Evolutionary conservation across 2,888 invertebrate species (phyloP).

Genomic region (Acronicta alni): DNA sequence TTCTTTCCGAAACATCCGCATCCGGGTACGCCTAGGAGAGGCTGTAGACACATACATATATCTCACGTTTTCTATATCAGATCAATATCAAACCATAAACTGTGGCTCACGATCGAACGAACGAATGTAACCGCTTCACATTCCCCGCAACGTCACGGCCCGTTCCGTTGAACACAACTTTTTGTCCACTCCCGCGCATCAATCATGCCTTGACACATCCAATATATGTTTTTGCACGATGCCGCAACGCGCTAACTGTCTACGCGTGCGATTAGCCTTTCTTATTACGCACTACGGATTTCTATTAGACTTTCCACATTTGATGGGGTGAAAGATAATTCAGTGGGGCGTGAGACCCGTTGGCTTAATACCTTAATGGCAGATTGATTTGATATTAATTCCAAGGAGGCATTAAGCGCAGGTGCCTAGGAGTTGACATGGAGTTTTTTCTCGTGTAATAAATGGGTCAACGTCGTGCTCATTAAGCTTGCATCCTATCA

Average conservation of each 20-base stretch:
- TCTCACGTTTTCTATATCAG: conserved; percentile 23
- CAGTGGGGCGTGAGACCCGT: conserved; percentile 84
- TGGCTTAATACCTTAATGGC: conserved; percentile 74
- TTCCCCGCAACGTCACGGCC: conserved; percentile 80
- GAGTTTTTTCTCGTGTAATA: conserved; percentile 66
- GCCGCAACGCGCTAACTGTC: conserved; percentile 73
- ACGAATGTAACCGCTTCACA: conserved; percentile 58
- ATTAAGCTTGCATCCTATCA: conserved; percentile 52
- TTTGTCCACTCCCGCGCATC: conserved; percentile 78
- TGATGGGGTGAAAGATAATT: conserved; percentile 88
- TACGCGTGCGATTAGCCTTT: conserved; percentile 82
- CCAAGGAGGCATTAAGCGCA: conserved; percentile 63
- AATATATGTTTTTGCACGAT: conserved; percentile 86
- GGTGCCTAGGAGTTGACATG: conserved; percentile 74
- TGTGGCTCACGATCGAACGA: conserved; percentile 45
- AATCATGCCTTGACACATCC: conserved; percentile 88
- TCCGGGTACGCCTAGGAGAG: neutral
- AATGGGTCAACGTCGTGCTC: conserved; percentile 59
- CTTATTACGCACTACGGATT: conserved; percentile 85
- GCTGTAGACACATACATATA: neutral
- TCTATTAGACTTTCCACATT: conserved; percentile 88
- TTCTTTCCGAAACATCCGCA: neutral
- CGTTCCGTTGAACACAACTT: conserved; percentile 81
- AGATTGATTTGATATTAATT: conserved; percentile 89
- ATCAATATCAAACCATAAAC: conserved; percentile 47